Evolutionary conservation across 2,888 invertebrate genomes (phyloP), one percentile per base, ranked within the genome.

Genomic region (Epinotia demarniana): DNA sequence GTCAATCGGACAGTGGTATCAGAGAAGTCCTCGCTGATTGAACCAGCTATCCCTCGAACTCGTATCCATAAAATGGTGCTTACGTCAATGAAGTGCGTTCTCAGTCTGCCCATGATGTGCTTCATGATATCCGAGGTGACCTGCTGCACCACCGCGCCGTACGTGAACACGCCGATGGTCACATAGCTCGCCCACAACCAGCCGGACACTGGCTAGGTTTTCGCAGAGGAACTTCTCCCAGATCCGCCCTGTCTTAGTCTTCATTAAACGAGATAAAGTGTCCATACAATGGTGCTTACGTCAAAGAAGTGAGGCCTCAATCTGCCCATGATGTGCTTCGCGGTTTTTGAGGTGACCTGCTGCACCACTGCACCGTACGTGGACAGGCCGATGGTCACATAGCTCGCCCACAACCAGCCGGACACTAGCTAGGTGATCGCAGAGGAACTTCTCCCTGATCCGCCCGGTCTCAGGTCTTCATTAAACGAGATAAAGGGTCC

Each of bases 291-390:
- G 13, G 16, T 19, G 85, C 92, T 89, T 83, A 93, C 93, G 75
- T 95, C 95, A 85, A 96, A 95, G 88, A 98, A 99, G 89, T 98
- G 97, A 0, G 98, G 98, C 72, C 98, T 92, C 74, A 98, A 92
- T 77, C 98, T 95, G 4, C 98, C 98, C 72, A 98, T 95, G 19
- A 96, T 95, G 85, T 97, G 97, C 88, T 98, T 98, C 61, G 96
- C 96, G 49, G 97, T 92, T 85, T 98, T 97, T 1, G 97, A 97
- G 11, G 96, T 95, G 46, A 98, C 90, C 83, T 97, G 97, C 69
- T 96, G 96, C 77, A 96, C 95, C 3, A 95, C 96, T 0, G 96
- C 96, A 0, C 98, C 98, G 87, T 97, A 98, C 11, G 96, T 95
- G 87, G 97, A 97, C 33, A 96, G 90, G 0, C 97, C 96, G 11